phyloP scores from a whole-genome alignment of 92 coral and sea anemone genomes.

The Bergia sp. region DNA sequence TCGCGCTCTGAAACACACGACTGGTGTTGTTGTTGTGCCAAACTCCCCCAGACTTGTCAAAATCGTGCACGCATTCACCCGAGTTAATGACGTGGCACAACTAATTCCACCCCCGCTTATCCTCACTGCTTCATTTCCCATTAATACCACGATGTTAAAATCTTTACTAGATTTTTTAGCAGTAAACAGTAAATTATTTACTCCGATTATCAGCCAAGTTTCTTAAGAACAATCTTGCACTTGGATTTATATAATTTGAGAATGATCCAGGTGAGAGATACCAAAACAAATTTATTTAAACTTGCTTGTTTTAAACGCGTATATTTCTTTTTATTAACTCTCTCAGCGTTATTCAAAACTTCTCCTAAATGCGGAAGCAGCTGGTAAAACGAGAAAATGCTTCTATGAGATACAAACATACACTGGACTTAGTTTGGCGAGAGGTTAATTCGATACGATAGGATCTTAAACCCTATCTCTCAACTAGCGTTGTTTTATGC shows the following conservation, averaged over 20 bases:
- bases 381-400: slow-evolving; percentile 7
- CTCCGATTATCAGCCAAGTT: neutral
- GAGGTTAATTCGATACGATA: neutral
- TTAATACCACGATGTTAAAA: neutral
- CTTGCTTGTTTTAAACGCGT: neutral
- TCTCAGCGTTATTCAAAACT: slow-evolving; percentile 15
- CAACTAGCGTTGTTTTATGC: neutral
- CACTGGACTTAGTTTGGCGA: neutral
- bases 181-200: neutral
- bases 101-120: slow-evolving; percentile 39
- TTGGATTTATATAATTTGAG: neutral
- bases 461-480: neutral
- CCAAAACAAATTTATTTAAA: neutral
- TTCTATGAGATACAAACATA: slow-evolving; percentile 7
- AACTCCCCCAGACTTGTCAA: slow-evolving; percentile 38
- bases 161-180: slow-evolving; percentile 5
- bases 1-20: neutral
- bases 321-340: neutral
- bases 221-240: neutral
- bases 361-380: slow-evolving; percentile 31
- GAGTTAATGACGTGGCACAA: slow-evolving; percentile 43
- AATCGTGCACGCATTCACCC: slow-evolving; percentile 13
- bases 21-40: slow-evolving; percentile 25
- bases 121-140: neutral
- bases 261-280: neutral